Conservation (phyloP, 1,140 invertebrate genomes). For the Bombus huntii region DNA sequence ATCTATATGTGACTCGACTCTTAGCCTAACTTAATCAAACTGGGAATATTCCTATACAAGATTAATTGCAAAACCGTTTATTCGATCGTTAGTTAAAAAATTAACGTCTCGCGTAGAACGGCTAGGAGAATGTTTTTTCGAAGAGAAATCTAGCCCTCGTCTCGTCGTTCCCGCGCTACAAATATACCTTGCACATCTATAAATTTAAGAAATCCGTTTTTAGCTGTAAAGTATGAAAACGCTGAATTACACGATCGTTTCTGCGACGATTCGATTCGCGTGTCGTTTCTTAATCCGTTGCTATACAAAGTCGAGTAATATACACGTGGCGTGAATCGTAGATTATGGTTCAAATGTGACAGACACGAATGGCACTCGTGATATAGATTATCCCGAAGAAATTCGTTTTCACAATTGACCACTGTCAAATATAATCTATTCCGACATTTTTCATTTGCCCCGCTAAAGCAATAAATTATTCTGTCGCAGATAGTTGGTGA, state of each 20-base stretch:
- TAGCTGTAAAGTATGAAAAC: not conserved
- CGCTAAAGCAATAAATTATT: not conserved
- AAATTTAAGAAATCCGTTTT: no score
- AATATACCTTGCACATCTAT: rapidly evolving
- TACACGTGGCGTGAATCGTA: not conserved
- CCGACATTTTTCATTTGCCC: no score
- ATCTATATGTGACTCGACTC: rapidly evolving
- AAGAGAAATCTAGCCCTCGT: no score
- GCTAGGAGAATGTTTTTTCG: no score
- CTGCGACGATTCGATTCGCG: no score
- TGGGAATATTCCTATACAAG: no score
- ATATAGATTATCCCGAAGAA: not conserved
- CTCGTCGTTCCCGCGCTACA: no score
- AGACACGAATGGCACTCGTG: not conserved
- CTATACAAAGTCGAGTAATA: not conserved
- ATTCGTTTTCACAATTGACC: not conserved
- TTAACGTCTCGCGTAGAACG: no score
- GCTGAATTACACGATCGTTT: not conserved
- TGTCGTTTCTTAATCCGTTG: not conserved
- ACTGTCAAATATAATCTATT: not conserved
- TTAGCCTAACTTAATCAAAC: no score
- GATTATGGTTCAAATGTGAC: not conserved
- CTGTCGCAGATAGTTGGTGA: not conserved
- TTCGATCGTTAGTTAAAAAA: rapidly evolving
- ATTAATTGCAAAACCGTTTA: no score